phyloP scores from a whole-genome alignment of 1,140 invertebrate species.

The Calliopsis andreniformis region DNA sequence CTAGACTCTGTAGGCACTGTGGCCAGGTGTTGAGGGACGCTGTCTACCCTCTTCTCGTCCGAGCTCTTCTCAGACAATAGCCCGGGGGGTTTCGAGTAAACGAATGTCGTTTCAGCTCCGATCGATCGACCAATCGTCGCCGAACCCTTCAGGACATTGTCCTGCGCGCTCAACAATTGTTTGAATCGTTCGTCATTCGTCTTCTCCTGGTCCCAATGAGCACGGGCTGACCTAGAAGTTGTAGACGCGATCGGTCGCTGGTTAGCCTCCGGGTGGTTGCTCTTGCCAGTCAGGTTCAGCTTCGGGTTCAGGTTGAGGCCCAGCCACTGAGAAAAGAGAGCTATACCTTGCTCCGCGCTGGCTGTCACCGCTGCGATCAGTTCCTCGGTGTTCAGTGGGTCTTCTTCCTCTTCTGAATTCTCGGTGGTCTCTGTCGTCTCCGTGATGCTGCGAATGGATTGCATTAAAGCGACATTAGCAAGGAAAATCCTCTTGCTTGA shows the following conservation, averaged over 20 bases:
- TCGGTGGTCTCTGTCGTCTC: constrained; percentile 66
- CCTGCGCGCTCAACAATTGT: constrained; percentile 77
- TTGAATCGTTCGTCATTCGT: constrained; percentile 78
- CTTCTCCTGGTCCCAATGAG: constrained; percentile 64
- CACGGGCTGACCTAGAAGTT: constrained; percentile 62
- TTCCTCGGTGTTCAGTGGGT: constrained; percentile 77
- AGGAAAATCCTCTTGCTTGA: background rate
- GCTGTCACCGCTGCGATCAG: constrained; percentile 81
- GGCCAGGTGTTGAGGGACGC: constrained; percentile 57
- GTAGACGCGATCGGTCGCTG: constrained; percentile 20
- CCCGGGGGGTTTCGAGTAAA: constrained; percentile 72
- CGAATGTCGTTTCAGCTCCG: constrained; percentile 74
- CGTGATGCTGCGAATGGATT: constrained; percentile 28
- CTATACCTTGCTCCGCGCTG: constrained; percentile 82
- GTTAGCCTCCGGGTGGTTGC: constrained; percentile 35
- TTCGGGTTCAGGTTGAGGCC: constrained; percentile 76
- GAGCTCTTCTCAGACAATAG: constrained; percentile 23
- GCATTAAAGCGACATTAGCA: background rate
- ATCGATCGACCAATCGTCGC: constrained; percentile 73
- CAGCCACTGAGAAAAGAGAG: constrained; percentile 80
- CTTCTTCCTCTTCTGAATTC: constrained; percentile 72
- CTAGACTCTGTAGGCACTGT: constrained; percentile 77
- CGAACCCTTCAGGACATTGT: constrained; percentile 77
- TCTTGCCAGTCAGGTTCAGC: constrained; percentile 68
- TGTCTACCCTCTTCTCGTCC: constrained; percentile 25